phyloP scores from a whole-genome alignment of 53 echinoderm and acorn worm genomes.

The Pentamera pediparva region DNA sequence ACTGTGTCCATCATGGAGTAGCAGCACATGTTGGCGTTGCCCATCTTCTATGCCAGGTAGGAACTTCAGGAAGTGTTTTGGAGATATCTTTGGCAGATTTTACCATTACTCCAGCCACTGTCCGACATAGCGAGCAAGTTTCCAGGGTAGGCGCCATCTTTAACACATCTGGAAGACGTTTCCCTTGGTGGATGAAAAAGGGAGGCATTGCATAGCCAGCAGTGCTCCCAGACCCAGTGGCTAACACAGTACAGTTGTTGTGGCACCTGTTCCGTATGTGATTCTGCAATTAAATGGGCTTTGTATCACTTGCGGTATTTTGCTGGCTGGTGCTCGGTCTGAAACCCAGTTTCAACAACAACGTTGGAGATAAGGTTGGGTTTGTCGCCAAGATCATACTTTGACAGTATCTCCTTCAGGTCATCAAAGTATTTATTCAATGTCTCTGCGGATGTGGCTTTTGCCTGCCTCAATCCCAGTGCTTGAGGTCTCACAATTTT shows the following conservation, averaged over 20 bases:
- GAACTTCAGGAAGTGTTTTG: neutral
- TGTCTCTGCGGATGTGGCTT: neutral
- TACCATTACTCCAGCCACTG: constrained; percentile 3
- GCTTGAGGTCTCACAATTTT: neutral
- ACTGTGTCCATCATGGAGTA: neutral
- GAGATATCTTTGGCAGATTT: neutral
- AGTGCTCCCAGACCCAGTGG: neutral
- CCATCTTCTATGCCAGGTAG: neutral
- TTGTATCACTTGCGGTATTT: neutral
- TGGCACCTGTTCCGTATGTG: neutral
- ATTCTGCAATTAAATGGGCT: neutral
- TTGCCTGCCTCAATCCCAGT: neutral
- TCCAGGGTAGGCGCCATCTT: constrained; percentile 3
- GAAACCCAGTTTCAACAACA: constrained; percentile 5
- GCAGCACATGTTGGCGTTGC: neutral
- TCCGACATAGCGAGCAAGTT: neutral
- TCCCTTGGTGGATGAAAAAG: neutral
- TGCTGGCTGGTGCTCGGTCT: neutral
- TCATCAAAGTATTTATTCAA: constrained; percentile 1
- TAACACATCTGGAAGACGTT: neutral
- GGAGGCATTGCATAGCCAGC: neutral
- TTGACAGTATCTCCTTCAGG: neutral
- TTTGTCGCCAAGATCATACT: constrained; percentile 7
- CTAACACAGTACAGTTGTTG: neutral
- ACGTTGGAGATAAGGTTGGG: neutral